Evolutionary conservation across 2,113 vertebrate species (phyloP).

Genomic region (Trichomycterus rosablanca): DNA sequence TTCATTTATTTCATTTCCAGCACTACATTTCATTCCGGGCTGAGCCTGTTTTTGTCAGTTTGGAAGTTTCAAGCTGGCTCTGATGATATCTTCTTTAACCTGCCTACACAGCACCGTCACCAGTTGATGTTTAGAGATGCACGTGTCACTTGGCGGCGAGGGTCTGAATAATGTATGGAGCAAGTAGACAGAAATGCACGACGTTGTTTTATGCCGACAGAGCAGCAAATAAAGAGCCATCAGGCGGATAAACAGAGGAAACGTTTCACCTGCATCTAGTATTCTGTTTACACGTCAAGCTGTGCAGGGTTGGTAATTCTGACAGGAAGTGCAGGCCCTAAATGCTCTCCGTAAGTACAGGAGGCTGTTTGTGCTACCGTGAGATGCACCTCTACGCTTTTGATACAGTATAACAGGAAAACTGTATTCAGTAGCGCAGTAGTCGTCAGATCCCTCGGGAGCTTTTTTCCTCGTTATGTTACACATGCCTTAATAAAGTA

Average conservation of each 20-base stretch:
- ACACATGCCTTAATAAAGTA: slow-evolving; percentile 61
- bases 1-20: slow-evolving; percentile 38
- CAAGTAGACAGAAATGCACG: slow-evolving; percentile 52
- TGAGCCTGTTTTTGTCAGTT: slow-evolving; percentile 28
- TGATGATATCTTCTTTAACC: slow-evolving; percentile 72
- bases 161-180: slow-evolving; percentile 72
- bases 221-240: slow-evolving; percentile 49
- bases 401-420: slow-evolving; percentile 55
- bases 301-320: slow-evolving; percentile 65
- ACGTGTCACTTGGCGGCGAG: slow-evolving; percentile 24
- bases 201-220: slow-evolving; percentile 45
- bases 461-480: slow-evolving; percentile 46
- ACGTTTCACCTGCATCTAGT: slow-evolving; percentile 62
- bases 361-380: slow-evolving; percentile 57
- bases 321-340: slow-evolving; percentile 60
- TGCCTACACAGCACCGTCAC: slow-evolving; percentile 70
- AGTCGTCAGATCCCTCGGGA: slow-evolving; percentile 55
- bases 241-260: slow-evolving; percentile 68
- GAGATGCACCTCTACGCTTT: slow-evolving; percentile 53
- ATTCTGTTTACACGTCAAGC: slow-evolving; percentile 76
- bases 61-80: slow-evolving; percentile 40
- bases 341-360: slow-evolving; percentile 72
- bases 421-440: slow-evolving; percentile 48
- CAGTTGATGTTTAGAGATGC: slow-evolving; percentile 40
- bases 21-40: slow-evolving; percentile 23